A percentile compares a stretch with the other conserved stretches of the same genome.
Conservation (phyloP, 2,888 invertebrate species). For the Lypha dubia region DNA sequence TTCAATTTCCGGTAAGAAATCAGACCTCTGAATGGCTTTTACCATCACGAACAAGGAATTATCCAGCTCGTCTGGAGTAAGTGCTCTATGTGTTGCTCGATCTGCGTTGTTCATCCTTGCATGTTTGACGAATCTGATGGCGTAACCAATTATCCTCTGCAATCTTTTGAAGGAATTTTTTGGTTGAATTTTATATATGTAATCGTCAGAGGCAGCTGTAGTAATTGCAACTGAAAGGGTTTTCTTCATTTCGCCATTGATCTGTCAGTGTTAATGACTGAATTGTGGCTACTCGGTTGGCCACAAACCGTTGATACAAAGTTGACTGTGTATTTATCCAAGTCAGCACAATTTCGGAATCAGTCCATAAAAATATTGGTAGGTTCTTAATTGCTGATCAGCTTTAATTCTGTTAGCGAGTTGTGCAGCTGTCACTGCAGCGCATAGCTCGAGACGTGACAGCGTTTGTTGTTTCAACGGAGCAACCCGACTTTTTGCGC, state of each 20-base stretch:
- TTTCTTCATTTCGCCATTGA: not conserved
- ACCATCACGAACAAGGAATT: too few species aligned
- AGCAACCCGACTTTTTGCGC: too few species aligned
- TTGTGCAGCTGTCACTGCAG: not conserved
- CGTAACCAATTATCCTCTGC: not conserved
- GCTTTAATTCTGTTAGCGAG: not conserved
- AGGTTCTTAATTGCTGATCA: not conserved
- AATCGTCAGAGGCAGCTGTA: not conserved
- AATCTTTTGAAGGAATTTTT: too few species aligned
- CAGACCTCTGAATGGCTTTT: too few species aligned
- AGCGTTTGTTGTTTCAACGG: not conserved
- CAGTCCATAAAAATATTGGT: not conserved
- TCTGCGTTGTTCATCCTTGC: not conserved
- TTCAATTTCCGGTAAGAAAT: not conserved
- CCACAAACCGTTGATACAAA: not conserved
- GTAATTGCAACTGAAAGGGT: not conserved
- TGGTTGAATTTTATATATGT: not conserved
- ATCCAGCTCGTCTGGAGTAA: too few species aligned
- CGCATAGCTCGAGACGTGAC: not conserved
- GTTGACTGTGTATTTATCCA: conserved; percentile 4
- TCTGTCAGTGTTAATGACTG: not conserved
- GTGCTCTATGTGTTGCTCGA: too few species aligned
- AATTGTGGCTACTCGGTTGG: conserved; percentile 3
- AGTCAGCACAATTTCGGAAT: conserved; percentile 1
- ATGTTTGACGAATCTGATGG: not conserved